These are phyloP conservation scores for Drosophila borealis DNA, from an alignment of 2,888 invertebrate species.

Conservation along the genomic window DNA sequence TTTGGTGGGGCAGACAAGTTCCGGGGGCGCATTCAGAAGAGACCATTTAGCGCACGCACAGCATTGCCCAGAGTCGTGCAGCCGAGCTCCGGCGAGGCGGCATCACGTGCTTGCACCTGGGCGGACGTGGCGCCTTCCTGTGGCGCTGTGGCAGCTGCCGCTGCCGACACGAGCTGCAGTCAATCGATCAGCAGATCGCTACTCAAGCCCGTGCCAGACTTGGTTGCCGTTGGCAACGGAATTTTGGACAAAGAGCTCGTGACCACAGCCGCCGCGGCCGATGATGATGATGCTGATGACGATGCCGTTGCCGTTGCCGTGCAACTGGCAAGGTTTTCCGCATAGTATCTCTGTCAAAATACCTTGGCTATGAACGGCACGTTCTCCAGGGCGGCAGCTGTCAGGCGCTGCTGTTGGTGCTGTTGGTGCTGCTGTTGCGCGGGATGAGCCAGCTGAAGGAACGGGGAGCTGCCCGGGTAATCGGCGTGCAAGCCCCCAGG, in stretches of 20 bases:
- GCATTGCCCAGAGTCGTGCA: slow-evolving; percentile 79
- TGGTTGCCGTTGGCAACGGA: slow-evolving; percentile 1
- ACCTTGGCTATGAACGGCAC: slow-evolving; percentile 85
- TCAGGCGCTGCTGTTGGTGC: slow-evolving; percentile 72
- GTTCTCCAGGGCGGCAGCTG: slow-evolving; percentile 80
- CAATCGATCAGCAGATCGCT: slow-evolving; percentile 82
- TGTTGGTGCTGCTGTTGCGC: slow-evolving; percentile 61
- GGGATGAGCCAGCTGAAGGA: slow-evolving; percentile 79
- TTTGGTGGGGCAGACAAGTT: slow-evolving; percentile 56
- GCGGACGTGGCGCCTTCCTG: neutral
- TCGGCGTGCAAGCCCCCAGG: slow-evolving; percentile 68
- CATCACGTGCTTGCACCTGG: slow-evolving; percentile 7
- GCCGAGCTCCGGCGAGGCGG: slow-evolving; percentile 51
- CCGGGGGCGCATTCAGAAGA: slow-evolving; percentile 51
- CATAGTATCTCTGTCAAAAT: slow-evolving; percentile 85
- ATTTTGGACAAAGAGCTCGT: slow-evolving; percentile 18
- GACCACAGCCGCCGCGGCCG: slow-evolving; percentile 5
- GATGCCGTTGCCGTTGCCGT: slow-evolving; percentile 23
- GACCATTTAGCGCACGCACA: slow-evolving; percentile 77
- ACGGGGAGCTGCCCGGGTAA: slow-evolving; percentile 77
- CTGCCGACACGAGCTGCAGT: slow-evolving; percentile 82
- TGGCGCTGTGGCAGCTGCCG: slow-evolving; percentile 48
- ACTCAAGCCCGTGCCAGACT: slow-evolving; percentile 22
- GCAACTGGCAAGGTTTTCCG: slow-evolving; percentile 79
- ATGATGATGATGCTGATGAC: neutral